phyloP scores from a whole-genome alignment of 2,888 invertebrate genomes.

The Nomada fucata region DNA sequence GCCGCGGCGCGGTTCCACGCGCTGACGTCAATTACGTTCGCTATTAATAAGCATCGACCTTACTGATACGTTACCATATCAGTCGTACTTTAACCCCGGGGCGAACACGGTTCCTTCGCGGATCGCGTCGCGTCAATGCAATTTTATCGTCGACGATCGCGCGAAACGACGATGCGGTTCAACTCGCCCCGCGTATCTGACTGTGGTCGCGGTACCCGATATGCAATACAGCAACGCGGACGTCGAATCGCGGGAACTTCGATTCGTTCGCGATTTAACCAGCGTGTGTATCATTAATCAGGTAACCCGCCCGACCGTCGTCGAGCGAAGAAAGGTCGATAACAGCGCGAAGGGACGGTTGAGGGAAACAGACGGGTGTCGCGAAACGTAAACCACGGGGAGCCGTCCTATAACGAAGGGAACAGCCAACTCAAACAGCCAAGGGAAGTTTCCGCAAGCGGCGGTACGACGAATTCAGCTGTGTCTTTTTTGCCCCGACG shows the following conservation, averaged over 20 bases:
- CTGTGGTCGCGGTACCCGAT: not conserved
- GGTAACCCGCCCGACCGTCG: conserved; percentile 30
- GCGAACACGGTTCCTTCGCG: not conserved
- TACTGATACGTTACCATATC: not conserved
- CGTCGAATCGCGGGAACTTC: not conserved
- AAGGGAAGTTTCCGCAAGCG: conserved; percentile 49
- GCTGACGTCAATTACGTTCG: conserved; percentile 23
- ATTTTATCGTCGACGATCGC: conserved; percentile 17
- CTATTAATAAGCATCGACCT: not conserved
- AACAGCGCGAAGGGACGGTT: not conserved
- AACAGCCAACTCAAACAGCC: conserved; percentile 52
- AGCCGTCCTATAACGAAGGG: conserved; percentile 40
- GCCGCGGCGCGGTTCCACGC: not conserved
- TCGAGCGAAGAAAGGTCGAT: conserved; percentile 12
- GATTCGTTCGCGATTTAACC: conserved; percentile 23
- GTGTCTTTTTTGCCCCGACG: conserved; percentile 24
- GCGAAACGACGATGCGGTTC: conserved; percentile 5
- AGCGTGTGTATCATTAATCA: conserved; percentile 35
- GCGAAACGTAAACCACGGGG: conserved; percentile 14
- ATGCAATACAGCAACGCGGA: not conserved
- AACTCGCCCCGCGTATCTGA: conserved; percentile 32
- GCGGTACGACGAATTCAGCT: conserved; percentile 36
- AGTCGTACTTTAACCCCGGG: conserved; percentile 6
- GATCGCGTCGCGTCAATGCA: not conserved
- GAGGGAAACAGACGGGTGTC: not conserved